Evolutionary conservation across 2,113 vertebrate genomes (phyloP), one percentile per base, ranked within the genome.

Genomic region (Barnardius zonarius): DNA sequence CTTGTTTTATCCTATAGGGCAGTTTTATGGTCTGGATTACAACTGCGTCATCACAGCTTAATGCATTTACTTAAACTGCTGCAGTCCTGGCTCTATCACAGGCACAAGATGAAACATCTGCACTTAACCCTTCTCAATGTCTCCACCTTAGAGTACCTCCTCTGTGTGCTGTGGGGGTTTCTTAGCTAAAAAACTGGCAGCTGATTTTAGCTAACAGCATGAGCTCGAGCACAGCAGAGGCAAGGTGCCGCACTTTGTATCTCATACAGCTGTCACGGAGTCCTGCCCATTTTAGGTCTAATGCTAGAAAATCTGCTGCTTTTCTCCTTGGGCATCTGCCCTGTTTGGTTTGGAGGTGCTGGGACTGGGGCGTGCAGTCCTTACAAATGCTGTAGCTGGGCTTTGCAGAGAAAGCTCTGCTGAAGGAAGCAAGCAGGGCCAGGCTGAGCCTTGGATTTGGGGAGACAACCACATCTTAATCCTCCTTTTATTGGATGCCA

Each of bases 71-170:
- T 4, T 28, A 69, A 28, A 46, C 52, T 43, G 68, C 46, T 35
- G 54, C 46, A 5, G n/a, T 9, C 44, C 0, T 1, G 17, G 44
- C 44, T 24, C 4, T 4, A 1, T 41, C 39, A 5, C 46, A 5
- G 25, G 6, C 15, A 8, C 1, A 4, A 39, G 59, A 30, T 39
- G 33, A 22, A 54, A 14, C 68, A 4, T 24, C 68, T 7, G 0
- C 18, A 0, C 25, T 16, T 22, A 5, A 18, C 39, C 52, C 39
- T 23, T 8, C 35, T 17, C 27, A 4, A 8, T 18, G 61, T 5
- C n/a, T 35, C 37, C 17, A 1, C 13, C 57, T 35, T 17, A 49
- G 17, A 1, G n/a, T 14, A 8, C 18, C 52, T 17, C 17, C 10
- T 84, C 13, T 0, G 19, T 9, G 31, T 18, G 22, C 10, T 8